These are phyloP conservation scores for Halocaridina rubra DNA, from an alignment of 2,888 invertebrate genomes.

Conservation along the genomic window DNA sequence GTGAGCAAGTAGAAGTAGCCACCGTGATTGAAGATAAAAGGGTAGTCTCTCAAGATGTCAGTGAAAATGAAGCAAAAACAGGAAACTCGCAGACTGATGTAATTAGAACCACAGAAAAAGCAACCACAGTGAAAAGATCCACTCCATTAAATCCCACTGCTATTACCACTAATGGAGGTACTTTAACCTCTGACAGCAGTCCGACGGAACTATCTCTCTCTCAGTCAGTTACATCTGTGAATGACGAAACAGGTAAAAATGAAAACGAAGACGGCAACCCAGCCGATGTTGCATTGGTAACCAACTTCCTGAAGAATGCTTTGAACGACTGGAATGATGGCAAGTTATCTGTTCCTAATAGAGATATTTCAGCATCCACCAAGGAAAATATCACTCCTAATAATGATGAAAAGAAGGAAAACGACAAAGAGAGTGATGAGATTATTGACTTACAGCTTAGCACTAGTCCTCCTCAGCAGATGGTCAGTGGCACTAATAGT, in stretches of 20 bases:
- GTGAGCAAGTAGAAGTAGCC: neutral
- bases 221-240: neutral
- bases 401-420: neutral
- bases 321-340: constrained; percentile 36
- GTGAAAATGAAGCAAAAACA: neutral
- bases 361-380: too few species aligned
- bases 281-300: constrained; percentile 44
- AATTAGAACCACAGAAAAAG: constrained; percentile 39
- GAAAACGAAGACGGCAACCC: constrained; percentile 2
- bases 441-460: neutral
- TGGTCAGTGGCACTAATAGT: constrained; percentile 1
- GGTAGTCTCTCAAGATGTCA: neutral
- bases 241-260: too few species aligned
- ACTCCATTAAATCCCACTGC: neutral
- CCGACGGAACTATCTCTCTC: neutral
- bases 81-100: neutral
- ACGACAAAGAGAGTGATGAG: neutral
- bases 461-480: neutral
- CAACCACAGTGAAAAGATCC: constrained; percentile 18
- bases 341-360: neutral
- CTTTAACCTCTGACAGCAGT: neutral
- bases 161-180: constrained; percentile 19
- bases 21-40: neutral
- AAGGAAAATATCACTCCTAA: neutral
- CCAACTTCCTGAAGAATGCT: constrained; percentile 48